Conservation (phyloP, 2,113 vertebrate species). For the Oryzias melastigma region DNA sequence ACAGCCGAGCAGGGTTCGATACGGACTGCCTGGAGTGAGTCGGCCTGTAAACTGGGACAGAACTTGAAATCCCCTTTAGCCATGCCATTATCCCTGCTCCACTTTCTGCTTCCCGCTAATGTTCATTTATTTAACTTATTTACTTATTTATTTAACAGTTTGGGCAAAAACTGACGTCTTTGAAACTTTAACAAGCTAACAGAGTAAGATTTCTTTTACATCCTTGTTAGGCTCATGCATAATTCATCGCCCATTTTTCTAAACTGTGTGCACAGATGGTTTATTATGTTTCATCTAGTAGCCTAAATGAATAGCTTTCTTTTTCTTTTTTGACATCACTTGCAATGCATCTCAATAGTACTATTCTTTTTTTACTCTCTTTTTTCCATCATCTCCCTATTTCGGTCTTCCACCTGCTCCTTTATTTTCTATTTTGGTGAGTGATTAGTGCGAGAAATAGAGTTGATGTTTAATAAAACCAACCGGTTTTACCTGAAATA, state of each 20-base stretch:
- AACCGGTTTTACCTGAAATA: constrained; percentile 4
- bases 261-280: constrained; percentile 20
- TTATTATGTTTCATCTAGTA: constrained; percentile 36
- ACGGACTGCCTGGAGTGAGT: no score
- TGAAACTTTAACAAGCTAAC: constrained; percentile 9
- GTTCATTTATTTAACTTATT: no score
- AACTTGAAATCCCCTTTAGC: constrained; percentile 10
- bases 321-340: constrained; percentile 20
- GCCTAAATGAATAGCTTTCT: neutral
- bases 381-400: constrained; percentile 17
- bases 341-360: constrained; percentile 11
- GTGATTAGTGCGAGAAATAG: neutral
- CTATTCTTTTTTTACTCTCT: neutral
- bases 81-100: neutral
- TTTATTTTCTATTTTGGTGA: constrained; percentile 5
- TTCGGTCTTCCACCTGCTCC: constrained; percentile 42
- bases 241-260: constrained; percentile 7
- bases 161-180: neutral
- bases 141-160: no score
- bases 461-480: constrained; percentile 1
- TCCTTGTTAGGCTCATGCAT: constrained; percentile 14
- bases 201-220: neutral
- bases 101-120: neutral
- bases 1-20: no score
- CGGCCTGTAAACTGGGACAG: constrained; percentile 1